These are phyloP conservation scores for Sebastes diploproa DNA, from an alignment of 2,797 vertebrate species.

Conservation along the genomic window DNA sequence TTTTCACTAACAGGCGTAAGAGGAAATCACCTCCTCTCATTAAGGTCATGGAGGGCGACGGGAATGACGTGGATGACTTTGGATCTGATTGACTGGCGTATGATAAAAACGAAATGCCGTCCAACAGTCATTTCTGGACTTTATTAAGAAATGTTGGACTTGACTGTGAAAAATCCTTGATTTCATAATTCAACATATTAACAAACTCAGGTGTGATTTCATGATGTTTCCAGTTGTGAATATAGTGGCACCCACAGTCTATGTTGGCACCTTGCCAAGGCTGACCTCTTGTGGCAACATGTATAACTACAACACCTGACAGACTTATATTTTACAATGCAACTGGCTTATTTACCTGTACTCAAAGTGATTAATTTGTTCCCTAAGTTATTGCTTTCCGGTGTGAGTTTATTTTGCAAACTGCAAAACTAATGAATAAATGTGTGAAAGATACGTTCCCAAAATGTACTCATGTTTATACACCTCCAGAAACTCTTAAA, in stretches of 20 bases:
- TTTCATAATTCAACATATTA: slow-evolving; percentile 40
- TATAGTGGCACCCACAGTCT: neutral
- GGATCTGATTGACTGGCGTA: slow-evolving; percentile 84
- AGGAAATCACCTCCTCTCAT: slow-evolving; percentile 84
- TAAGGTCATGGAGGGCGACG: slow-evolving; percentile 72
- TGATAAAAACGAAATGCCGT: neutral
- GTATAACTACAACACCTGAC: slow-evolving; percentile 43
- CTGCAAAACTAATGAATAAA: slow-evolving; percentile 15
- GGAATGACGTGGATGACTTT: slow-evolving; percentile 81
- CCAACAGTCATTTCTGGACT: slow-evolving; percentile 12
- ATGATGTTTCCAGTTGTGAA: slow-evolving; percentile 18
- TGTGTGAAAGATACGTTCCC: slow-evolving; percentile 1
- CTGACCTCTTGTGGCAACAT: slow-evolving; percentile 73
- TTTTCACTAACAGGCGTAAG: slow-evolving; percentile 82
- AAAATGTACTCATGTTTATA: neutral
- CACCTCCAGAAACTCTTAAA: neutral
- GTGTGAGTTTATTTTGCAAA: slow-evolving; percentile 27
- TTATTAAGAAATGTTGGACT: neutral
- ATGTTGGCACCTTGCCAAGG: slow-evolving; percentile 14
- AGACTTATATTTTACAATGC: slow-evolving; percentile 16
- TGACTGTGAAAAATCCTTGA: slow-evolving; percentile 28
- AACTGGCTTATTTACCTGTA: slow-evolving; percentile 5
- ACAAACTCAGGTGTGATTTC: slow-evolving; percentile 63
- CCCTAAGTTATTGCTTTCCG: slow-evolving; percentile 46
- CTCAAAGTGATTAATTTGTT: slow-evolving; percentile 9